Conservation (phyloP, 2,113 vertebrate genomes). For the Gobius niger region DNA sequence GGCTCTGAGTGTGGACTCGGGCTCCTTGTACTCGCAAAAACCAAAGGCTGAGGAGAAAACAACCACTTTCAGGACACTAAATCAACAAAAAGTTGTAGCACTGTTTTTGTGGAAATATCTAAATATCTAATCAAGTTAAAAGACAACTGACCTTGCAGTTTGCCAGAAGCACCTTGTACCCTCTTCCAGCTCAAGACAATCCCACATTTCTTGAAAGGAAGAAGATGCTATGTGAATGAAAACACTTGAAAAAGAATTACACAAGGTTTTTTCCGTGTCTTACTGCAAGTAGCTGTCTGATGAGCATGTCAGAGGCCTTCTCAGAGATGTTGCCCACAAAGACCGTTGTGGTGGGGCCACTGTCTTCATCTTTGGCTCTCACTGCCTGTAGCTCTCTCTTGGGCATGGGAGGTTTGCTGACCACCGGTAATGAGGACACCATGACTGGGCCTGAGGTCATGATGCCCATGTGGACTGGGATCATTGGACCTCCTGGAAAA, state of each 20-base stretch:
- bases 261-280: conserved; percentile 56
- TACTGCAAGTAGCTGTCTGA: conserved; percentile 95
- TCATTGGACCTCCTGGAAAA: conserved; percentile 89
- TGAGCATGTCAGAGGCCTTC: conserved; percentile 98
- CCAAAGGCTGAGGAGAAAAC: conserved; percentile 84
- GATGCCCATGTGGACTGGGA: conserved; percentile 97
- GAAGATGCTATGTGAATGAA: conserved; percentile 4
- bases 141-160: conserved; percentile 89
- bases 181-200: conserved; percentile 99
- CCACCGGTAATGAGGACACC: conserved; percentile 86
- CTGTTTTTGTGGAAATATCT: neutral
- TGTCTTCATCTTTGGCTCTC: conserved; percentile 85
- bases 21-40: conserved; percentile 99
- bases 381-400: conserved; percentile 84
- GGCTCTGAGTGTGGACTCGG: conserved; percentile 93
- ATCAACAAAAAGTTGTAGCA: neutral
- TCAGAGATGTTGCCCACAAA: conserved; percentile 99
- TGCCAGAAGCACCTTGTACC: conserved; percentile 98
- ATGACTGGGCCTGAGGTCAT: conserved; percentile 92
- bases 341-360: conserved; percentile 94
- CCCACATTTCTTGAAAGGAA: conserved; percentile 88
- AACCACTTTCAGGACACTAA: too few species aligned
- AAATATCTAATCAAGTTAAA: neutral
- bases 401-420: conserved; percentile 88
- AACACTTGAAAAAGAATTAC: neutral